phyloP scores from a whole-genome alignment of 92 coral and sea anemone species.

The Pocillopora meandrina region DNA sequence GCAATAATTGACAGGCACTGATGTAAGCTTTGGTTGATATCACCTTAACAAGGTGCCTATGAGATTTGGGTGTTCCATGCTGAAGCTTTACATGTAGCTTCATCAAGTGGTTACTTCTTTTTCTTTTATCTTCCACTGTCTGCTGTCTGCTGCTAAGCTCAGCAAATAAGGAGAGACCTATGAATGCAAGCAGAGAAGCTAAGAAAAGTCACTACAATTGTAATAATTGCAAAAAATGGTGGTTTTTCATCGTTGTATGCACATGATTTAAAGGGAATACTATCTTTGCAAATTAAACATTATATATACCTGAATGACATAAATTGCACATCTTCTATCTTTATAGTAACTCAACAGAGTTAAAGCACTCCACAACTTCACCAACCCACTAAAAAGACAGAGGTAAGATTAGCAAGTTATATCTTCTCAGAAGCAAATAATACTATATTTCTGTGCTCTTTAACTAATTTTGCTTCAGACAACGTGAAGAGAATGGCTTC shows the following conservation, averaged over 20 bases:
- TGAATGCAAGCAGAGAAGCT: not conserved
- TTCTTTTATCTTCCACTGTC: constrained; percentile 29
- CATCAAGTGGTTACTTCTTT: not conserved
- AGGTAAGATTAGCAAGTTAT: not conserved
- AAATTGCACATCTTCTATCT: constrained; percentile 32
- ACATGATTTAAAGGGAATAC: too few species aligned
- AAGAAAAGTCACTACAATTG: not conserved
- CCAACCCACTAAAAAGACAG: constrained; percentile 19
- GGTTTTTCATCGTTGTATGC: too few species aligned
- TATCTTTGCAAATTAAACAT: not conserved
- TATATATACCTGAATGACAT: constrained; percentile 25
- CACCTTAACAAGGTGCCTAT: too few species aligned
- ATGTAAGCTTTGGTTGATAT: too few species aligned
- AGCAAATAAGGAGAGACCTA: constrained; percentile 39
- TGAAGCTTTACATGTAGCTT: too few species aligned
- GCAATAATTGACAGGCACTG: too few species aligned
- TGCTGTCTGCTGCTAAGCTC: constrained; percentile 31
- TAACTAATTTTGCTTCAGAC: too few species aligned
- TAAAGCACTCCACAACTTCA: constrained; percentile 37
- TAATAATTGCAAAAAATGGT: too few species aligned
- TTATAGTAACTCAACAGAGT: constrained; percentile 23
- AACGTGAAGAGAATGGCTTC: too few species aligned
- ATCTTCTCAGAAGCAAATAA: too few species aligned
- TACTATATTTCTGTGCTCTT: too few species aligned
- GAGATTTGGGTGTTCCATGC: too few species aligned